Conservation (phyloP, 1,140 invertebrate species). For the Camponotus pennsylvanicus region DNA sequence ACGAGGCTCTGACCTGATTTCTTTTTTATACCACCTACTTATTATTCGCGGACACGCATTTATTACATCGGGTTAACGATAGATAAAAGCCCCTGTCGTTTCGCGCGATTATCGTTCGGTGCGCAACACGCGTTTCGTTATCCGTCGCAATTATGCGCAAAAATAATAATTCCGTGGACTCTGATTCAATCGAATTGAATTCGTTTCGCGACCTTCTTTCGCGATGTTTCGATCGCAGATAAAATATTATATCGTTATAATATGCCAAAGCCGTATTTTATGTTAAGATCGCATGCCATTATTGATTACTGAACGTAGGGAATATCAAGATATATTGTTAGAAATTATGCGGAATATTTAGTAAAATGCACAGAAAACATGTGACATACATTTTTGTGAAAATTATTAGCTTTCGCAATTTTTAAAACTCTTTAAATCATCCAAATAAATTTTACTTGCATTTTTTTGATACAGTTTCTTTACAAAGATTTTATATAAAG, state of each 20-base stretch:
- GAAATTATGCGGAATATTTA: background rate
- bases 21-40: conserved; percentile 31
- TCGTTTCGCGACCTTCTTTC: conserved; percentile 34
- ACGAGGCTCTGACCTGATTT: conserved; percentile 47
- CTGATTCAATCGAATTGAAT: conserved; percentile 24
- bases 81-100: conserved; percentile 22
- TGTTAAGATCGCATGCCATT: background rate
- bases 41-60: conserved; percentile 42
- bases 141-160: conserved; percentile 17
- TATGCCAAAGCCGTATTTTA: conserved; percentile 5
- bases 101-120: conserved; percentile 14
- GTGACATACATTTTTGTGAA: no score
- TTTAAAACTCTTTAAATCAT: no score
- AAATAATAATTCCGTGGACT: conserved; percentile 37
- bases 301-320: conserved; percentile 25
- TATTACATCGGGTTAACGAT: background rate
- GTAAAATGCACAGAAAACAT: background rate
- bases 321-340: conserved; percentile 6
- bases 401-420: no score
- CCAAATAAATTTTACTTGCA: no score
- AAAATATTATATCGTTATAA: conserved; percentile 42
- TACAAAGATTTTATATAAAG: no score
- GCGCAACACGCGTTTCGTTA: background rate
- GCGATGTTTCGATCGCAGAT: conserved; percentile 31
- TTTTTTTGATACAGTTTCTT: no score